A percentile compares a stretch with the other conserved stretches of the same genome.
Conservation (phyloP, 2,113 vertebrate genomes). For the Rhegmatorhina hoffmannsi region DNA sequence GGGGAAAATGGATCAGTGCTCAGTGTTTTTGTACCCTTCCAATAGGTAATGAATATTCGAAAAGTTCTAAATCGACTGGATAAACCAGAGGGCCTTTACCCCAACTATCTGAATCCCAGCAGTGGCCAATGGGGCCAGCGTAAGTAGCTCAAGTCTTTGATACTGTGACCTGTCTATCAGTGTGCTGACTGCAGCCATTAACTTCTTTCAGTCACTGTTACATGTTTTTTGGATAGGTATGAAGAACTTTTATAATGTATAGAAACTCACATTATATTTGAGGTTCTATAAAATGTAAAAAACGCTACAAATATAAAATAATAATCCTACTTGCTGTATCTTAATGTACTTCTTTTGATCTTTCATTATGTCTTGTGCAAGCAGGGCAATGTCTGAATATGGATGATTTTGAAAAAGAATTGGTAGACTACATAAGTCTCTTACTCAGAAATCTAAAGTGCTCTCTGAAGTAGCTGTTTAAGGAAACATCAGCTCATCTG, state of each 20-base stretch:
- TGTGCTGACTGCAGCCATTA: neutral
- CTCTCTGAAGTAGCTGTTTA: neutral
- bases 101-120: constrained; percentile 98
- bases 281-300: neutral
- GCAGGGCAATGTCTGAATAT: neutral
- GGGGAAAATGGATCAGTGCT: neutral
- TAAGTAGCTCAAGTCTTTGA: constrained; percentile 78
- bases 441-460: neutral
- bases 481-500: neutral
- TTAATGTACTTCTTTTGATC: neutral
- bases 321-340: neutral
- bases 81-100: constrained; percentile 96
- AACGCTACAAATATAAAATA: neutral
- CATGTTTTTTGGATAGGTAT: fast-evolving
- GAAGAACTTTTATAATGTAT: neutral
- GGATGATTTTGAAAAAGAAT: neutral
- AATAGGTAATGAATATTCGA: constrained; percentile 94
- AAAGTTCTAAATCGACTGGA: constrained; percentile 92
- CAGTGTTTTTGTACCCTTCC: constrained; percentile 18
- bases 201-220: neutral
- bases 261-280: neutral
- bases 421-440: neutral
- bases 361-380: neutral
- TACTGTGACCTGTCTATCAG: neutral
- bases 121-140: constrained; percentile 99